A percentile compares a stretch with the other conserved stretches of the same genome.
Evolutionary conservation across 2,888 invertebrate species (phyloP).

Genomic region (Petrophora chlorosata): DNA sequence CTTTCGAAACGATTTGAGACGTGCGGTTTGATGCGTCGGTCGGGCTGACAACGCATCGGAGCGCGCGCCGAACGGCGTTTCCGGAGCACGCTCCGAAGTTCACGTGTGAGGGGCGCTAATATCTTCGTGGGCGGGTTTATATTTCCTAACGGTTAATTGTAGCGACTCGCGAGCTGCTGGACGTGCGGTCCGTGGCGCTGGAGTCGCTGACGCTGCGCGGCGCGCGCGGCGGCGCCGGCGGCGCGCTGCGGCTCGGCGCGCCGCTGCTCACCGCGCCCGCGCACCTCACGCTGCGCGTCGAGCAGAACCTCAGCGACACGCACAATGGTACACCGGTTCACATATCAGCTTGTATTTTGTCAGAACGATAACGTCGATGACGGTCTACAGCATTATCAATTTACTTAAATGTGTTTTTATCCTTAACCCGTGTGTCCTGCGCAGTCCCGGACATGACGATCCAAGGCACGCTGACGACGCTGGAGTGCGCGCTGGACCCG

Average conservation of each 20-base stretch:
- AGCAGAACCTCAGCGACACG: conserved; percentile 89
- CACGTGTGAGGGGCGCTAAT: no score
- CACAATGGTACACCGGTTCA: conserved; percentile 67
- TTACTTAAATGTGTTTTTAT: no score
- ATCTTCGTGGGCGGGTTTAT: no score
- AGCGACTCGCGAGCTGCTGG: conserved; percentile 83
- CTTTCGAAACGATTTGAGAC: no score
- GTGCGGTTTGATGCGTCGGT: no score
- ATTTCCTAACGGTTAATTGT: no score
- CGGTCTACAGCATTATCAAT: no score
- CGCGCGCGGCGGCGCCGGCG: conserved; percentile 79
- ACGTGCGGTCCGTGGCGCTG: conserved; percentile 89
- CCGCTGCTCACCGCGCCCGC: conserved; percentile 93
- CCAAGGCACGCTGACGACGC: conserved; percentile 92
- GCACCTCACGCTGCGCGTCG: conserved; percentile 90
- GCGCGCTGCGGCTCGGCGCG: conserved; percentile 81
- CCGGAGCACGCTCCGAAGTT: no score
- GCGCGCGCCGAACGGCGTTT: no score
- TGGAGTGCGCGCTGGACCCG: conserved; percentile 92
- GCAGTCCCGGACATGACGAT: conserved; percentile 92
- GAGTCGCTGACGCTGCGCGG: conserved; percentile 89
- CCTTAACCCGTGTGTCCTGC: not conserved
- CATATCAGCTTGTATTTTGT: not conserved
- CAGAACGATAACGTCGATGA: no score
- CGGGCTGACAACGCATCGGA: no score